Evolutionary conservation across 2,888 invertebrate species (phyloP).

Genomic region (Schizaphis graminum): DNA sequence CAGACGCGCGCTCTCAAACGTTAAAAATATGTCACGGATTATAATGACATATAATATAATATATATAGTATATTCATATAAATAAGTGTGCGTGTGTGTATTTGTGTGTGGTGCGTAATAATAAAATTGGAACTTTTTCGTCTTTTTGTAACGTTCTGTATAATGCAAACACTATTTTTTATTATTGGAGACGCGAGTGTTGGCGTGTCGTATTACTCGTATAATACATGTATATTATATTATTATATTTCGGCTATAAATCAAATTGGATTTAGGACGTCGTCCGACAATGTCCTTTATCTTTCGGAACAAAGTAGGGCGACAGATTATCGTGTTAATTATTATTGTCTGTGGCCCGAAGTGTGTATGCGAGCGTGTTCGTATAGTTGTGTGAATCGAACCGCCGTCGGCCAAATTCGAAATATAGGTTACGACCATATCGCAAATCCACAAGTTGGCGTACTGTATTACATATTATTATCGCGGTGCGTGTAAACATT

Average conservation of each 20-base stretch:
- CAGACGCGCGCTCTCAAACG: background rate
- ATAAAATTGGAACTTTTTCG: background rate
- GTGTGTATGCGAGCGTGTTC: background rate
- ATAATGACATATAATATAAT: background rate
- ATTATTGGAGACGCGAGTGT: background rate
- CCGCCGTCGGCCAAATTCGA: constrained; percentile 14
- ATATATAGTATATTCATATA: background rate
- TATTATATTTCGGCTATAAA: background rate
- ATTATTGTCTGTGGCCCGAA: background rate
- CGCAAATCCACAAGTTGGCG: background rate
- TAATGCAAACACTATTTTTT: background rate
- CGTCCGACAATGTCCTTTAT: background rate
- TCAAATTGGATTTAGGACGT: constrained; percentile 14
- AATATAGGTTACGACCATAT: constrained; percentile 20
- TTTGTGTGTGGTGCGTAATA: background rate
- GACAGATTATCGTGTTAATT: constrained; percentile 31
- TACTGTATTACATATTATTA: background rate
- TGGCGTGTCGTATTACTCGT: background rate
- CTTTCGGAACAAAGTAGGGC: constrained; percentile 16
- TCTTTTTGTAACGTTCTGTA: background rate
- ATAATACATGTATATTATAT: background rate
- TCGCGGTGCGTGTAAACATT: background rate
- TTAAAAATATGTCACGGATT: background rate
- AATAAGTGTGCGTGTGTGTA: background rate
- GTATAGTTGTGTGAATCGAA: background rate